A percentile compares a stretch with the other conserved stretches of the same genome.
phyloP scores from a whole-genome alignment of 1,140 invertebrate genomes.

The Cataglyphis hispanica region DNA sequence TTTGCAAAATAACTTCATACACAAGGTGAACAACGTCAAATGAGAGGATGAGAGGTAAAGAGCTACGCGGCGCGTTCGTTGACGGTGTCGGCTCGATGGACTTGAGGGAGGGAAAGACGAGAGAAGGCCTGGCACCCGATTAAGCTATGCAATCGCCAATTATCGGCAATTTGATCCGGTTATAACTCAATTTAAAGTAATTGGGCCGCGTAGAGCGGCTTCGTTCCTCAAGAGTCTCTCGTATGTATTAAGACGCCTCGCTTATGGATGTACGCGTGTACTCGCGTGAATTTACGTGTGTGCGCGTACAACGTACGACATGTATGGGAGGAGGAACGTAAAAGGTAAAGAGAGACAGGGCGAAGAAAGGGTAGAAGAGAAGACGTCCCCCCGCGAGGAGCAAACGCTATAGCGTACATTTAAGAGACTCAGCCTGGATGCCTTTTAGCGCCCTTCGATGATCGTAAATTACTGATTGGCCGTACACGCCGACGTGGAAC shows the following conservation, averaged over 20 bases:
- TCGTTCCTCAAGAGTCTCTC: slow-evolving; percentile 39
- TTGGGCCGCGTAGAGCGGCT: slow-evolving; percentile 75
- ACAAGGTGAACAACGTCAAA: slow-evolving; percentile 27
- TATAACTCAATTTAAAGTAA: slow-evolving; percentile 84
- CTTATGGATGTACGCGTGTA: background rate
- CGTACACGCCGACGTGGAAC: slow-evolving; percentile 39
- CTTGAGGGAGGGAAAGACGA: slow-evolving; percentile 30
- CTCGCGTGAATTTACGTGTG: background rate
- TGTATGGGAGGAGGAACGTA: slow-evolving; percentile 12
- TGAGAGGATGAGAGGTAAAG: slow-evolving; percentile 47
- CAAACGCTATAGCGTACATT: slow-evolving; percentile 20
- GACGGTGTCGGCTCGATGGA: slow-evolving; percentile 33
- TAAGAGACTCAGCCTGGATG: slow-evolving; percentile 29
- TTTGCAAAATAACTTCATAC: slow-evolving; percentile 78
- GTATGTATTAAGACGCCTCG: slow-evolving; percentile 56
- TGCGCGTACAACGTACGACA: slow-evolving; percentile 39
- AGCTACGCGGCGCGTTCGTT: slow-evolving; percentile 13
- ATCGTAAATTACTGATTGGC: slow-evolving; percentile 75
- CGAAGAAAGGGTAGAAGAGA: background rate
- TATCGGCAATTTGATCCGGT: slow-evolving; percentile 83
- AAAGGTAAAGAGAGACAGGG: slow-evolving; percentile 1
- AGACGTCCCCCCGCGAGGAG: slow-evolving; percentile 59
- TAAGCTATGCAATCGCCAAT: slow-evolving; percentile 82
- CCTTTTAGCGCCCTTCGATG: slow-evolving; percentile 75
- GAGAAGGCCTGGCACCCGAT: slow-evolving; percentile 70